Evolutionary conservation across 2,797 vertebrate species (phyloP).

Genomic region (Tenualosa thibaudeaui): DNA sequence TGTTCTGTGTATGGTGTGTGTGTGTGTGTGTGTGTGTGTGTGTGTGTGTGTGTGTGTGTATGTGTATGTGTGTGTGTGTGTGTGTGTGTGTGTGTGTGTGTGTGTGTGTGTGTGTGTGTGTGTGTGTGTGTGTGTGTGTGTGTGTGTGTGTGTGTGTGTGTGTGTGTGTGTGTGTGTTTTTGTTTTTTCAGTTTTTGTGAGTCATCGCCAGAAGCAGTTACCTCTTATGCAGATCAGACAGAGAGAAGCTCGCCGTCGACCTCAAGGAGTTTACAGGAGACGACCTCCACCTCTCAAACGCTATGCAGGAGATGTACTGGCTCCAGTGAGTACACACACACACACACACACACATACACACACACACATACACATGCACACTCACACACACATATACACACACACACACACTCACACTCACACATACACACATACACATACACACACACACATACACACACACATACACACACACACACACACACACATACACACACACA

Average conservation of each 20-base stretch:
- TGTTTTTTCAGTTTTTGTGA: slow-evolving; percentile 61
- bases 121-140: too few species aligned
- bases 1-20: too few species aligned
- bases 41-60: too few species aligned
- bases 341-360: not conserved
- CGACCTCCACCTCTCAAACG: slow-evolving; percentile 65
- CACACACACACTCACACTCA: not conserved
- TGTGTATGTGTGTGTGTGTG: too few species aligned
- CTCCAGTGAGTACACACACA: slow-evolving; percentile 74
- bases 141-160: too few species aligned
- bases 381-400: not conserved
- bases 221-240: slow-evolving; percentile 71
- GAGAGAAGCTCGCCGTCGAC: slow-evolving; percentile 70
- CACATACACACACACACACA: not conserved
- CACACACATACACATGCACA: not conserved
- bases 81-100: too few species aligned
- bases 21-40: too few species aligned
- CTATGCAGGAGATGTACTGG: slow-evolving; percentile 81
- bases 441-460: not conserved
- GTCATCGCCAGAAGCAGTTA: slow-evolving; percentile 71
- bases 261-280: slow-evolving; percentile 63
- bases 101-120: too few species aligned
- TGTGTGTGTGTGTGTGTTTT: not conserved
- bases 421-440: not conserved
- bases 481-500: not conserved